Percentiles rank a stretch among this genome's conserved stretches.
Conservation (phyloP, 2,888 invertebrate species). For the Pristionchus maxplancki region DNA sequence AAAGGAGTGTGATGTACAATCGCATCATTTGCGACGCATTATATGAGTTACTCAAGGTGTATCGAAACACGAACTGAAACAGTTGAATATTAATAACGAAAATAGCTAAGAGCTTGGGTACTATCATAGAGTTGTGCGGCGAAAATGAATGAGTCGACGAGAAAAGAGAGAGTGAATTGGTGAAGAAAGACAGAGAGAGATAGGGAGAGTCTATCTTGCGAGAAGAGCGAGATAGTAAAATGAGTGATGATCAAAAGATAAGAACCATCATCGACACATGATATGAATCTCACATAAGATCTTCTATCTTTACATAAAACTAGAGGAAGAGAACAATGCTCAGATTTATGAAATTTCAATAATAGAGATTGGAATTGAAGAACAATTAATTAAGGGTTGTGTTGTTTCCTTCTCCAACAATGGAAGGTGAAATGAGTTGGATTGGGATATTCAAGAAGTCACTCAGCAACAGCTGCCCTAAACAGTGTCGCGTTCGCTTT, state of each 20-base stretch:
- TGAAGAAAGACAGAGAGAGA: background rate
- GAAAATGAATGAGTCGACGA: constrained; percentile 26
- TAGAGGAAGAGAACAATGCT: too few relatives aligned
- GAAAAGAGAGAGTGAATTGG: constrained; percentile 30
- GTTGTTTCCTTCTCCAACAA: too few relatives aligned
- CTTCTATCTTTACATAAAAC: too few relatives aligned
- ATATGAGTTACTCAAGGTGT: background rate
- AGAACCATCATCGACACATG: background rate
- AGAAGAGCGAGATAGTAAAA: constrained; percentile 30
- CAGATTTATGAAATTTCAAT: too few relatives aligned
- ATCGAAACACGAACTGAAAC: too few relatives aligned
- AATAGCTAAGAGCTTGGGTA: too few relatives aligned
- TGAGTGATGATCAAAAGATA: constrained; percentile 34
- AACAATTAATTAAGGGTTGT: too few relatives aligned
- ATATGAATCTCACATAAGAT: background rate
- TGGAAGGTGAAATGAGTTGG: too few relatives aligned
- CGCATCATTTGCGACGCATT: background rate
- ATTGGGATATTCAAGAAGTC: too few relatives aligned
- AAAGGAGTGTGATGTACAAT: background rate
- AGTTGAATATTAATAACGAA: too few relatives aligned
- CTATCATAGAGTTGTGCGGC: constrained; percentile 3
- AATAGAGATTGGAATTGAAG: too few relatives aligned
- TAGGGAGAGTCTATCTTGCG: background rate
- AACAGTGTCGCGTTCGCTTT: background rate
- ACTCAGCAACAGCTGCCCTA: background rate